Evolutionary conservation across 1,140 invertebrate genomes (phyloP), one percentile per base, ranked within the genome.

Genomic region (Hormaphis cornu): DNA sequence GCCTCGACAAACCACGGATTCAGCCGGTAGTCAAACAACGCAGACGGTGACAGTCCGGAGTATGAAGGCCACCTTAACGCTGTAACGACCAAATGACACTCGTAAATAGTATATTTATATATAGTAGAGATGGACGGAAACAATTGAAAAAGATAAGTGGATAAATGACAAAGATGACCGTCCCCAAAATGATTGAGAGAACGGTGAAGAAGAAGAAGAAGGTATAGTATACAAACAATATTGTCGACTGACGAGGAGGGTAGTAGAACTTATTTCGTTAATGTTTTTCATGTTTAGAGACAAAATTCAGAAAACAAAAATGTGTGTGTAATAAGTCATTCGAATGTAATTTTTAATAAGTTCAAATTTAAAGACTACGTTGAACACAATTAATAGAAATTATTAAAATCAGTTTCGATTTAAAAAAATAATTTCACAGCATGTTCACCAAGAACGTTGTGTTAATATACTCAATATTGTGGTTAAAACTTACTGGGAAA

Each of bases 1-100:
- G 93, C 95, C 73, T 93, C 87, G 7, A 98, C 89, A 78, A 98
- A 99, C 93, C 93, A 96, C 61, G 89, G 84, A 9, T 89, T 85
- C 16, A 89, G 85, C 5, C 93, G 85, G 75, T 91, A 93, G 78
- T 96, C 93, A 79, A 93, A 90, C 63, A 94, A 83, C 71, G 90
- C 87, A 35, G 88, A 82, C 12, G 14, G 83, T 81, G 71, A 82
- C 82, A 72, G 81, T 79, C 83, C 84, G 63, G 85, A 83, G n/a
- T 66, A 66, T 9, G 86, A 83, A 26, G 87, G 87, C 89, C 88
- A 90, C 18, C 87, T 85, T 54, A 86, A 87, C 28, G 83, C 85
- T 86, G 72, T 5, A 76, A 75, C 70, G 33, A 37, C 66, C 72
- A 14, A 52, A 73, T n/a, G 42, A 10, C 7, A 66, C 12, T n/a